phyloP scores from a whole-genome alignment of 2,797 vertebrate genomes.

The Syndactyla subalaris region DNA sequence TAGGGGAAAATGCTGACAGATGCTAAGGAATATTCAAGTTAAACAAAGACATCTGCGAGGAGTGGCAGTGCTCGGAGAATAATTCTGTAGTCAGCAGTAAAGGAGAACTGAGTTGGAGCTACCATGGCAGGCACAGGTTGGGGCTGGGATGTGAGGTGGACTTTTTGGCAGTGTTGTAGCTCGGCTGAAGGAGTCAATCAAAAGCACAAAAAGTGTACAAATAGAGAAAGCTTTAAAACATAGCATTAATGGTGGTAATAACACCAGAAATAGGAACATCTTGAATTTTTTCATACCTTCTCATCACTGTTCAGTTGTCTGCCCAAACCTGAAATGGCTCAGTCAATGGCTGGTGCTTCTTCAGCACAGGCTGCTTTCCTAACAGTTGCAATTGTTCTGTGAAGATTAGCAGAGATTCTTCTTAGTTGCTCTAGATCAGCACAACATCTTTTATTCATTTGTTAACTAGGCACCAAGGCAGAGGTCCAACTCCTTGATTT shows the following conservation, averaged over 20 bases:
- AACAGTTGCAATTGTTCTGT: not conserved
- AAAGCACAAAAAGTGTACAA: not conserved
- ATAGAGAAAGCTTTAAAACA: not conserved
- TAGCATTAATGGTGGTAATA: not conserved
- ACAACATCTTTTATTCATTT: not conserved
- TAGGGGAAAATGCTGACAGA: constrained; percentile 7
- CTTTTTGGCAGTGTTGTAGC: not conserved
- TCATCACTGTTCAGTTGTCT: not conserved
- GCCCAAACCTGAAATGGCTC: not conserved
- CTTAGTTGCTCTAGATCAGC: not conserved
- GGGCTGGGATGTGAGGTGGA: not conserved
- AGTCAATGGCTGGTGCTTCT: not conserved
- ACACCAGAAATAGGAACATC: not conserved
- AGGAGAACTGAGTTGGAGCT: not conserved
- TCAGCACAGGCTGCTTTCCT: not conserved
- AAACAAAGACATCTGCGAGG: constrained; percentile 27
- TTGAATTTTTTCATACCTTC: not conserved
- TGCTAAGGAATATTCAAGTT: constrained; percentile 7
- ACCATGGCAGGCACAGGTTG: not conserved
- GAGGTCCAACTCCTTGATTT: not conserved
- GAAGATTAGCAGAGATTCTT: not conserved
- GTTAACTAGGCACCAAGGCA: not conserved
- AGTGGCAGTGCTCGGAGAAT: not conserved
- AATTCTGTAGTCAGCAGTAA: constrained; percentile 4
- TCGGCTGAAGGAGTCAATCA: not conserved